Evolutionary conservation across 2,888 invertebrate species (phyloP), one percentile per base, ranked within the genome.

Genomic region (Griposia aprilina): DNA sequence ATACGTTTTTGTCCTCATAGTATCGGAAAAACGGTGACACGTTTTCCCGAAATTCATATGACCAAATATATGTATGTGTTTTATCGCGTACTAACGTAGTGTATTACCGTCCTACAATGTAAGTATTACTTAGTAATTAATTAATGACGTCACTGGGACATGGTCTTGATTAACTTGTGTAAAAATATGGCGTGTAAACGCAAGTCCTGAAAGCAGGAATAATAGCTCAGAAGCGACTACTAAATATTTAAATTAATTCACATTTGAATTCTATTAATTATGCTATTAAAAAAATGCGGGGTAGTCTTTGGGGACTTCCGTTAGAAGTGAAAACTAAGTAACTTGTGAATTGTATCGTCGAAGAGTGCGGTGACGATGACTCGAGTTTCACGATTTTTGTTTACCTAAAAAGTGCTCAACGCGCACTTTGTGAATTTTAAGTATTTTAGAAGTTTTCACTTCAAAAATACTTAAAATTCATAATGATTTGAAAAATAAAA

Each of bases 11-110:
- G 26, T 73, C 57, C 55, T 81, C 15, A 48, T 26, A 72, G 1
- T 17, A n/a, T n/a, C n/a, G n/a, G n/a, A n/a, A n/a, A n/a, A n/a
- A n/a, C n/a, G n/a, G n/a, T n/a, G n/a, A n/a, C n/a, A n/a, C 1
- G 17, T 62, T 81, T 73, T 73, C 41, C 55, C 15, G 45, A 70
- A 71, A 60, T 52, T 41, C 15, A 26, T 41, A 52, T 30, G 23
- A 23, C 17, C 3, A 48, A 17, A 30, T 77, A 26, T 26, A 20
- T n/a, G n/a, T n/a, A n/a, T 5, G 55, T 57, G 20, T 50, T 13
- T 17, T 48, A 36, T 45, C 0, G 26, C 15, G 41, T 41, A 62
- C 5, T 63, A n/a, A 23, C 45, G n/a, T 30, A 26, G 15, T 26
- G 30, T 78, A 78, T 55, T 63, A 52, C 17, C 45, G 63, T 55